These are phyloP conservation scores for Apaloderma vittatum DNA, from an alignment of 2,113 vertebrate genomes.

Conservation along the genomic window DNA sequence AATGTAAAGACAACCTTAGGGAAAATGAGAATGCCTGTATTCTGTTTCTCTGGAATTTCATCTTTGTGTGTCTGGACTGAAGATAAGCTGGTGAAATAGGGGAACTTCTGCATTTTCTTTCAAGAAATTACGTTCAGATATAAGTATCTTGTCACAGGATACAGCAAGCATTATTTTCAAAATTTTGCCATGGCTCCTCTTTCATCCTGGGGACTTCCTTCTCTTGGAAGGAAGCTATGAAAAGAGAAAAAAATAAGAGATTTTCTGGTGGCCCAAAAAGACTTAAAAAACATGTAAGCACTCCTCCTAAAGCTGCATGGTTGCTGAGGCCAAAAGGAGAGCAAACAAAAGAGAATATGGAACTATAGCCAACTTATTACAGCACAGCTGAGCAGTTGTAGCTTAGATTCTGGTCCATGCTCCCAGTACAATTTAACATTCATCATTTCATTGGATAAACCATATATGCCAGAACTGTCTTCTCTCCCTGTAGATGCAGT, in stretches of 20 bases:
- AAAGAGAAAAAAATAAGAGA: not conserved
- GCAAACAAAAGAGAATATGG: not conserved
- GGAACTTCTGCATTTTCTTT: conserved; percentile 16
- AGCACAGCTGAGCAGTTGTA: not conserved
- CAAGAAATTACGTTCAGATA: not conserved
- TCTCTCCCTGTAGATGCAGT: not conserved
- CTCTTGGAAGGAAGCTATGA: not conserved
- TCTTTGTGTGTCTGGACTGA: conserved; percentile 34
- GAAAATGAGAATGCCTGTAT: not conserved
- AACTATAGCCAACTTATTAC: not conserved
- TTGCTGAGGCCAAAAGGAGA: not conserved
- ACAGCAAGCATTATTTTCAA: not conserved
- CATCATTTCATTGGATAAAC: not conserved
- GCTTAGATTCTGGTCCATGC: not conserved
- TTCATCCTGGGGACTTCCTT: not conserved
- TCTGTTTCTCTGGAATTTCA: conserved; percentile 45
- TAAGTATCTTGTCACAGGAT: not conserved
- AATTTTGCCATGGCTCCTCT: not conserved
- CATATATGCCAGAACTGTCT: not conserved
- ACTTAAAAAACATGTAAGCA: not conserved
- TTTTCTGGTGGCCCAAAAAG: not conserved
- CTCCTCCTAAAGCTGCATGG: not conserved
- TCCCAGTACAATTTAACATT: not conserved
- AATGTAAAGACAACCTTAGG: not conserved
- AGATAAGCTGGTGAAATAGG: not conserved